phyloP scores from a whole-genome alignment of 1,140 invertebrate genomes.

The Drosophila lacteicornis region DNA sequence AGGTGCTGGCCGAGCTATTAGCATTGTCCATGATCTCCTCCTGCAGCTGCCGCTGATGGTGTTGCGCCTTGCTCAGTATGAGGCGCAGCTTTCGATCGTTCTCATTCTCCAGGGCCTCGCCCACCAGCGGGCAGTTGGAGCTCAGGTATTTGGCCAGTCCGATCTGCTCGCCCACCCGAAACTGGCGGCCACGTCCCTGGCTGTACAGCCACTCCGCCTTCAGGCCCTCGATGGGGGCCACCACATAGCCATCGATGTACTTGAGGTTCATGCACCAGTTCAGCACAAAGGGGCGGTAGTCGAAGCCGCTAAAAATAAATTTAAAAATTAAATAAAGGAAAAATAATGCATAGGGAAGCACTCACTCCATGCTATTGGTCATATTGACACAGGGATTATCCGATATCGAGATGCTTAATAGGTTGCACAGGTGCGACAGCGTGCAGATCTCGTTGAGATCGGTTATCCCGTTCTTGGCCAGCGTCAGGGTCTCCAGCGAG shows the following conservation, averaged over 20 bases:
- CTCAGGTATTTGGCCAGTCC: conserved; percentile 93
- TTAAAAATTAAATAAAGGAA: background rate
- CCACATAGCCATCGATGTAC: conserved; percentile 94
- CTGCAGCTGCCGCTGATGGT: conserved; percentile 93
- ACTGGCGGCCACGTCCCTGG: conserved; percentile 95
- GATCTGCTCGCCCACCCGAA: conserved; percentile 92
- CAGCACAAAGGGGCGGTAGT: conserved; percentile 95
- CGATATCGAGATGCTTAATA: conserved; percentile 93
- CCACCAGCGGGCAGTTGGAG: conserved; percentile 90
- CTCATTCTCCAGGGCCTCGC: conserved; percentile 91
- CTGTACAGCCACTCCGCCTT: conserved; percentile 98
- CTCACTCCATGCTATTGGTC: conserved; percentile 78
- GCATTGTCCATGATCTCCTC: conserved; percentile 87
- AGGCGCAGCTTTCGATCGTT: conserved; percentile 93
- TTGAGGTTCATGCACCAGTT: conserved; percentile 96
- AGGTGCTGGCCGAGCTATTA: conserved; percentile 79
- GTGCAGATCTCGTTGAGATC: conserved; percentile 95
- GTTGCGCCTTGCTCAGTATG: conserved; percentile 95
- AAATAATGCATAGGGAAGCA: background rate
- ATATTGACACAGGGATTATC: conserved; percentile 91
- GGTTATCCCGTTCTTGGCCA: conserved; percentile 93
- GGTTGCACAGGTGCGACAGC: conserved; percentile 89
- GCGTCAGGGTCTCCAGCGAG: conserved; percentile 90
- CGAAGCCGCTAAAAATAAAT: conserved; percentile 89
- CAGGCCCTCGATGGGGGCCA: conserved; percentile 94